Base-by-base conservation (phyloP, 1,140 invertebrate genomes). In the Akabosia matsudoensis region DNA sequence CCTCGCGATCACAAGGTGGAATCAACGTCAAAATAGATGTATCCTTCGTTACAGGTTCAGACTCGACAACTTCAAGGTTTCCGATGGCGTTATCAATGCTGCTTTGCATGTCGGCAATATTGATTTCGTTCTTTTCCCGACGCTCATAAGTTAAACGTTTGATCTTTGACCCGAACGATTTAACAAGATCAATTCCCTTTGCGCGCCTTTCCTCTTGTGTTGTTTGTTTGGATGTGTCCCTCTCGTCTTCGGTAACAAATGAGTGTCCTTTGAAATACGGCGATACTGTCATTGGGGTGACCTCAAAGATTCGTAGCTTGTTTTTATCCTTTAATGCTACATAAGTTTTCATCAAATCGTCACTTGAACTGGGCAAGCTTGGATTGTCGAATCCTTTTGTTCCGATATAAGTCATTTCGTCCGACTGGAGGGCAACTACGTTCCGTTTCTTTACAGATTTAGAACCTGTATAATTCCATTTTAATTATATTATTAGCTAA, bases 141-240 rank as follows among this genome's bases (percentile, higher is more conserved):
- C 76, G 70, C 75, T 81, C 80, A 13, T 75, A 77, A 22, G 45
- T 70, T n/a, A 78, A 72, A 33, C 73, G 24, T 73, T 81, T 81
- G 75, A 54, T 76, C 61, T 81, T 81, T 0, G 80, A 81, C 26
- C 80, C 80, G 77, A 81, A 81, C 1, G 76, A 70, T 61, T 79
- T 79, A 3, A 81, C 70, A 7, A 81, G 54, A 26, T 33, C 72
- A 18, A 45, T 45, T 34, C 45, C 52, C 0, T 73, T 76, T n/a
- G 16, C 61, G 14, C 70, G 51, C 34, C 30, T 81, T 34, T 78
- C 76, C 71, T 76, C 54, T 54, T 61, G 16, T 74, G 52, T 74
- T 70, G 45, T 76, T 75, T 2, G 4, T 0, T 52, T 33, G 30
- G 13, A 13, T 18, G 31, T 71, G 13, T 75, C 33, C n/a, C 24